Evolutionary conservation across 2,113 vertebrate genomes (phyloP), one percentile per base, ranked within the genome.

Genomic region (Oriolus oriolus): DNA sequence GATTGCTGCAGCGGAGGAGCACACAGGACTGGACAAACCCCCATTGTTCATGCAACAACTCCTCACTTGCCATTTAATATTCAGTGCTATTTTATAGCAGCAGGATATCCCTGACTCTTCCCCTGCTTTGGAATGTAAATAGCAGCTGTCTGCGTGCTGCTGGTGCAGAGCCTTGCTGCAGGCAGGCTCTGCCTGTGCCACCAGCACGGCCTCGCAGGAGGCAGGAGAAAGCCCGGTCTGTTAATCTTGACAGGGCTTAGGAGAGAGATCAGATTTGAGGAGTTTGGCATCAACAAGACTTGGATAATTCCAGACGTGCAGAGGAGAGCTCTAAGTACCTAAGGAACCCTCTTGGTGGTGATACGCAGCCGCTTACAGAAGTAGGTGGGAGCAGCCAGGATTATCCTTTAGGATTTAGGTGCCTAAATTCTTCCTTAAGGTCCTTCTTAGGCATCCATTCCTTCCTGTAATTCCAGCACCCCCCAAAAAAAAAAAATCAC

Each of bases 321-420:
- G 89, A 89, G 77, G 79, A 53, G 87, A 87, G 69, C 77, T 89
- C 94, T 84, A 89, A 92, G 84, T 79, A 82, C 91, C 91, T 63
- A 60, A 75, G 84, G 84, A 97, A 92, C 94, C 74, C 81, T 95
- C 81, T 70, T 82, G 91, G 83, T 92, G 91, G 89, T 91, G 95
- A 97, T 92, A 78, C 93, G 87, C 95, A 89, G 89, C 73, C 0
- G n/a, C 91, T 95, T 89, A 94, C 3, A 1, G 84, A 41, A 56
- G 89, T 30, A 56, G 64, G 73, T 1, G 3, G 69, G 65, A 95
- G 73, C 42, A 64, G 52, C 6, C 65, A 82, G 74, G 94, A 96
- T 95, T 95, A 95, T 89, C 94, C 87, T 87, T 75, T 56, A 49
- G 94, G 91, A 93, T 95, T 92, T 95, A 86, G 80, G 89, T 79